These are phyloP conservation scores for Sthenelais limicola DNA, from an alignment of 2,888 invertebrate species.

Conservation along the genomic window DNA sequence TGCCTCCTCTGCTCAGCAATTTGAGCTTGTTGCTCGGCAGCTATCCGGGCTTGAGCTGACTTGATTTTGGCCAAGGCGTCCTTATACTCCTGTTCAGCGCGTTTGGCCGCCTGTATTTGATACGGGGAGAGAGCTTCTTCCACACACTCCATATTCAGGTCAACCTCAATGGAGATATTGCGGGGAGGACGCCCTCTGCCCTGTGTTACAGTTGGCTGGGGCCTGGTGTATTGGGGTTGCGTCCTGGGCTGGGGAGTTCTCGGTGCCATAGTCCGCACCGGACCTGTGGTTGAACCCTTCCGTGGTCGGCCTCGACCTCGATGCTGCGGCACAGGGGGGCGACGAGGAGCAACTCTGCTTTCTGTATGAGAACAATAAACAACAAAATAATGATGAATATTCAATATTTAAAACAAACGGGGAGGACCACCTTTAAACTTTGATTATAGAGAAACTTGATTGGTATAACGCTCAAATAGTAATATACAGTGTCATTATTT, in stretches of 20 bases:
- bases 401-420: too few species aligned
- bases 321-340: neutral
- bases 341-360: neutral
- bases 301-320: neutral
- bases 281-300: neutral
- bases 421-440: too few species aligned
- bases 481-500: too few species aligned
- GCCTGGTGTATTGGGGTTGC: too few species aligned
- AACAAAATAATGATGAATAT: too few species aligned
- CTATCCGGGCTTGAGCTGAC: constrained; percentile 11
- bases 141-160: constrained; percentile 78
- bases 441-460: too few species aligned
- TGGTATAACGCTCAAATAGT: too few species aligned
- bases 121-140: constrained; percentile 81
- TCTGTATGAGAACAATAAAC: neutral
- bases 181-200: neutral
- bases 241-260: neutral
- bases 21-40: neutral
- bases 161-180: neutral
- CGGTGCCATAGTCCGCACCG: too few species aligned
- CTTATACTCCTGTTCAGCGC: constrained; percentile 79
- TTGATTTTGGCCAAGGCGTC: constrained; percentile 46
- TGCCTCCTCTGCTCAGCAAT: constrained; percentile 41
- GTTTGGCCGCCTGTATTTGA: constrained; percentile 78
- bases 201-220: neutral